Evolutionary conservation across 2,797 vertebrate genomes (phyloP).

Genomic region (Rhadinocentrus ornatus): DNA sequence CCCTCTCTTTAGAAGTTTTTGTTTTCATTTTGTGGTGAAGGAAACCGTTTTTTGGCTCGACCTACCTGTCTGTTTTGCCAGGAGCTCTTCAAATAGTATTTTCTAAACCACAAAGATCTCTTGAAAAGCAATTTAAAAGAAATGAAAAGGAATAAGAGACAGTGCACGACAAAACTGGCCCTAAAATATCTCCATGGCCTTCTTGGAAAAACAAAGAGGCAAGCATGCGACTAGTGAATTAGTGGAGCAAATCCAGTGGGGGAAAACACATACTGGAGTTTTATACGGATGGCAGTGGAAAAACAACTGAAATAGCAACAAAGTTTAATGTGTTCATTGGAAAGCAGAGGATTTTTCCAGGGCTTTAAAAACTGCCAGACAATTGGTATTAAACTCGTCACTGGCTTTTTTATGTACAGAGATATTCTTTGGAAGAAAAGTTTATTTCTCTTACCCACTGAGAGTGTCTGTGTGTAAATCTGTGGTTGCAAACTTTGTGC

Average conservation of each 20-base stretch:
- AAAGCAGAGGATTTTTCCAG: conserved; percentile 56
- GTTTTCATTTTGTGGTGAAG: conserved; percentile 64
- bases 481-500: conserved; percentile 24
- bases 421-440: conserved; percentile 16
- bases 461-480: neutral
- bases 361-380: conserved; percentile 43
- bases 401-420: conserved; percentile 42
- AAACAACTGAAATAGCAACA: conserved; percentile 69
- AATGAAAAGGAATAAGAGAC: conserved; percentile 69
- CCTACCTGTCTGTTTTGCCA: conserved; percentile 51
- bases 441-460: conserved; percentile 23
- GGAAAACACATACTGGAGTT: conserved; percentile 67
- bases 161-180: conserved; percentile 53
- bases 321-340: conserved; percentile 49
- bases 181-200: conserved; percentile 67
- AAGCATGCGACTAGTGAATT: conserved; percentile 59
- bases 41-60: conserved; percentile 59
- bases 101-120: conserved; percentile 62
- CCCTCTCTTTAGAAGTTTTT: conserved; percentile 57
- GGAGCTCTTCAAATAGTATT: conserved; percentile 69
- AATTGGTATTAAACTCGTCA: conserved; percentile 52
- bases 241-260: conserved; percentile 69
- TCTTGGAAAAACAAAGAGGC: conserved; percentile 68
- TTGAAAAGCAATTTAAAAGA: conserved; percentile 79
- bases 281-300: conserved; percentile 71